A percentile compares a stretch with the other conserved stretches of the same genome.
These are phyloP conservation scores for Tetranychus truncatus DNA, from an alignment of 2,888 invertebrate genomes.

Conservation along the genomic window DNA sequence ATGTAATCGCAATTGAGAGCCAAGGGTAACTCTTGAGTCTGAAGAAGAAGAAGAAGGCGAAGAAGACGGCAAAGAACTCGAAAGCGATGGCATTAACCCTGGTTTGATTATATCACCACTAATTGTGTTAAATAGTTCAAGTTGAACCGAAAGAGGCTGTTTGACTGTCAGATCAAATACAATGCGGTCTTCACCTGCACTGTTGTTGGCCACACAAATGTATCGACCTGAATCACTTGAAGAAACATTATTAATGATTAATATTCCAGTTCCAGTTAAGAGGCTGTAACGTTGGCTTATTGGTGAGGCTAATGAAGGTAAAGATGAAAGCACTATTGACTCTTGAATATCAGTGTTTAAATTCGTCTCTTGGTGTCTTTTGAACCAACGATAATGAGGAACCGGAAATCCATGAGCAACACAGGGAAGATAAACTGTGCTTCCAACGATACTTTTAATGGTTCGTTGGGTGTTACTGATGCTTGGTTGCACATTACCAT, in stretches of 20 bases:
- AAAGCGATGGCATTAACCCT: not conserved
- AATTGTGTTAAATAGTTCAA: not conserved
- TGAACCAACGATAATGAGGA: slow-evolving; percentile 10
- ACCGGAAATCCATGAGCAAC: slow-evolving; percentile 4
- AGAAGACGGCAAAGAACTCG: not conserved
- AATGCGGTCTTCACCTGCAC: slow-evolving; percentile 29
- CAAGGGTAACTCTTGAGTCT: not conserved
- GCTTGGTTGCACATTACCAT: not conserved
- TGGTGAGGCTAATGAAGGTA: not conserved
- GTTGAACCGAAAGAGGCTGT: not conserved
- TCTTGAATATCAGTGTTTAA: not conserved
- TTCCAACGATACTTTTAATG: not conserved
- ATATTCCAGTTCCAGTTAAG: slow-evolving; percentile 3
- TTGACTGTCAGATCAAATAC: slow-evolving; percentile 3
- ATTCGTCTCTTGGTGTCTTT: not conserved
- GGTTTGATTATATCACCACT: not conserved
- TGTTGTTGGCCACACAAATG: slow-evolving; percentile 9
- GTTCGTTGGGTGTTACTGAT: not conserved
- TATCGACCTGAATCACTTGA: slow-evolving; percentile 7
- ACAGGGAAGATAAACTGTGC: not conserved
- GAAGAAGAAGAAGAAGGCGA: not conserved
- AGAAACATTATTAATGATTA: slow-evolving; percentile 6
- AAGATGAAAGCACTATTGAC: not conserved
- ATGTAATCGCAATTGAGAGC: not conserved
- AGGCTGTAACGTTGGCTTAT: not conserved